Evolutionary conservation across 2,888 invertebrate genomes (phyloP), one percentile per base, ranked within the genome.

Genomic region (Sphecodes monilicornis): DNA sequence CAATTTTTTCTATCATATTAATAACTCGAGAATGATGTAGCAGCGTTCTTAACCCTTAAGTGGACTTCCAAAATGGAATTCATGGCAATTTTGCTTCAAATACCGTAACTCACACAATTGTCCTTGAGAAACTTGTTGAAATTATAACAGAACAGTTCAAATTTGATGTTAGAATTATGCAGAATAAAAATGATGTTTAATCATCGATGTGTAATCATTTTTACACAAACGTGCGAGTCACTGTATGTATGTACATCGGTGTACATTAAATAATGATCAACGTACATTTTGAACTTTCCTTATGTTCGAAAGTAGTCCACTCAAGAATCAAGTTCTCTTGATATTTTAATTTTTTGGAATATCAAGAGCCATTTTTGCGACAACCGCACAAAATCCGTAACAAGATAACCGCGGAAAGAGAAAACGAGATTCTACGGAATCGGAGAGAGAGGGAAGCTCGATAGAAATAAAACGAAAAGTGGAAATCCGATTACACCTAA

Each of bases 351-450:
- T 5, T 29, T 60, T 60, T 29, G 60, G 11, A 29, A 60, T 29
- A 29, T 16, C 16, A 29, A 29, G 60, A 60, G 29, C 6, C 16
- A 57, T 57, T 13, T 3, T 10, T 13, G 26, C 57, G 26, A 13
- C 5, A 26, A 57, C 1, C 13, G 57, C 57, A 13, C 26, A 29
- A 29, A 60, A 60, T 60, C 18, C 18, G 29, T 32, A 29, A 8
- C 32, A 64, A 79, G 75, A 68, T 70, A 87, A 77, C n/a, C 73
- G 79, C 36, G 66, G 26, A 75, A 82, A 76, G 60, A 68, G 81
- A 83, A 80, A 82, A 86, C 73, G 73, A 77, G 60, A 60, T 60
- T 60, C 60, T 79, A 76, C 84, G 89, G 90, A 89, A 89, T 90
- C 87, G 90, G 78, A 82, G 60, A 73, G 60, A 73, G 76, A 54